Evolutionary conservation across 2,888 invertebrate species (phyloP).

Genomic region (Sialis fuliginosa): DNA sequence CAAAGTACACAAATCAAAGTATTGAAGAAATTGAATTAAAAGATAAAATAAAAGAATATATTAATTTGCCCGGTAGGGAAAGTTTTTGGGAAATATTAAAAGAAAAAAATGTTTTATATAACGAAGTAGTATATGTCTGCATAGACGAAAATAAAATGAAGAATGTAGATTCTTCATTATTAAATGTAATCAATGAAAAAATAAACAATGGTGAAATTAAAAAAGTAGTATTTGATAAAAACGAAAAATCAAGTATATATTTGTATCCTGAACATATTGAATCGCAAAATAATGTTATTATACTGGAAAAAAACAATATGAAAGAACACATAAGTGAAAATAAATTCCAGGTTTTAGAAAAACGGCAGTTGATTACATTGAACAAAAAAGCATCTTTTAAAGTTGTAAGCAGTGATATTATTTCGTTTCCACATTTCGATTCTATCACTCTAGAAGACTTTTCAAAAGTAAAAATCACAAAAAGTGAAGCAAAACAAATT

Average conservation of each 20-base stretch:
- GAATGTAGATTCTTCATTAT: constrained; percentile 6
- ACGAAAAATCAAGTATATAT: not conserved
- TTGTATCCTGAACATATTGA: not conserved
- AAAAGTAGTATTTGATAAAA: not conserved
- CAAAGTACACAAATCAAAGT: not conserved
- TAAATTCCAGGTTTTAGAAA: constrained; percentile 7
- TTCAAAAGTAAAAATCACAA: constrained; percentile 4
- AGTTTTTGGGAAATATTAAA: constrained; percentile 10
- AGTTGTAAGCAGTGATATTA: constrained; percentile 3
- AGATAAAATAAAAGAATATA: constrained; percentile 3
- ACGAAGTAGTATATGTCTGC: constrained; percentile 9
- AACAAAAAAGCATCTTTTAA: constrained; percentile 8
- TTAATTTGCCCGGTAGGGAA: constrained; percentile 8
- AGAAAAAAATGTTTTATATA: constrained; percentile 5
- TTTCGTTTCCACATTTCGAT: constrained; percentile 8
- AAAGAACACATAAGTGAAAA: not conserved
- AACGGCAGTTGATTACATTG: constrained; percentile 5
- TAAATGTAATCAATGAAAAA: constrained; percentile 3
- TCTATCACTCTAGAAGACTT: constrained; percentile 9
- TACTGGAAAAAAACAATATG: constrained; percentile 5
- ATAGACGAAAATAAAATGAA: constrained; percentile 7
- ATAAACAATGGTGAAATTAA: not conserved
- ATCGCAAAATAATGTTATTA: not conserved
- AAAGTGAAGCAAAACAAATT: constrained; percentile 7
- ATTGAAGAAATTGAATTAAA: constrained; percentile 4